phyloP scores from a whole-genome alignment of 2,888 invertebrate genomes.

The Callyntrura sp. region DNA sequence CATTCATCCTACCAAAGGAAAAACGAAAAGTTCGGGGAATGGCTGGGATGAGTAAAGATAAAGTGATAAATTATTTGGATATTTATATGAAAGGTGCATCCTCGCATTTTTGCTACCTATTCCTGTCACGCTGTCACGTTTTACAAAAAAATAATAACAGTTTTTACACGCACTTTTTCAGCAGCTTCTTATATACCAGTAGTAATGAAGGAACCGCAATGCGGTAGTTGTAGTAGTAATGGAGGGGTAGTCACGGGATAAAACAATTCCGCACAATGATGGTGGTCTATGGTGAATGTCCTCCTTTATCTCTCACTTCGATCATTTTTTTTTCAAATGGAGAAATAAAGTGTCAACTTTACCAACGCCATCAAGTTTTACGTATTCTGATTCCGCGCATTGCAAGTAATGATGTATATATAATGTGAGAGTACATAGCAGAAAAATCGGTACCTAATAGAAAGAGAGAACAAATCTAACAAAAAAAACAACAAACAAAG shows the following conservation, averaged over 20 bases:
- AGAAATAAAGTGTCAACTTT: slow-evolving; percentile 52
- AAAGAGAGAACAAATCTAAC: not conserved
- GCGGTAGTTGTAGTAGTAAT: slow-evolving; percentile 45
- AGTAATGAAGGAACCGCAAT: slow-evolving; percentile 56
- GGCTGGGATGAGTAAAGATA: not conserved
- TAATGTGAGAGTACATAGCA: too few species aligned
- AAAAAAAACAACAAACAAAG: not conserved
- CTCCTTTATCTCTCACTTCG: slow-evolving; percentile 57
- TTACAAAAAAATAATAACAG: slow-evolving; percentile 2
- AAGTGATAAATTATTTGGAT: not conserved
- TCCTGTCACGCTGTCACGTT: slow-evolving; percentile 56
- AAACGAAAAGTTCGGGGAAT: too few species aligned
- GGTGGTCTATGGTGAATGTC: slow-evolving; percentile 44
- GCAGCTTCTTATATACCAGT: not conserved
- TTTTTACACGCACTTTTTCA: not conserved
- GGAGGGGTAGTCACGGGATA: not conserved
- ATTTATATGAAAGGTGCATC: slow-evolving; percentile 30
- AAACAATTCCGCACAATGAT: slow-evolving; percentile 18
- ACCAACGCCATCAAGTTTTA: slow-evolving; percentile 53
- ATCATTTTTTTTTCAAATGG: slow-evolving; percentile 51
- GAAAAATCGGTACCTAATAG: too few species aligned
- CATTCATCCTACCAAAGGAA: too few species aligned
- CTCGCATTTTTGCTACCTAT: slow-evolving; percentile 33
- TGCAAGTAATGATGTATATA: too few species aligned
- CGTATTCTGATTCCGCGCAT: not conserved